Conservation (phyloP, 1,140 invertebrate genomes). For the Portunus trituberculatus region DNA sequence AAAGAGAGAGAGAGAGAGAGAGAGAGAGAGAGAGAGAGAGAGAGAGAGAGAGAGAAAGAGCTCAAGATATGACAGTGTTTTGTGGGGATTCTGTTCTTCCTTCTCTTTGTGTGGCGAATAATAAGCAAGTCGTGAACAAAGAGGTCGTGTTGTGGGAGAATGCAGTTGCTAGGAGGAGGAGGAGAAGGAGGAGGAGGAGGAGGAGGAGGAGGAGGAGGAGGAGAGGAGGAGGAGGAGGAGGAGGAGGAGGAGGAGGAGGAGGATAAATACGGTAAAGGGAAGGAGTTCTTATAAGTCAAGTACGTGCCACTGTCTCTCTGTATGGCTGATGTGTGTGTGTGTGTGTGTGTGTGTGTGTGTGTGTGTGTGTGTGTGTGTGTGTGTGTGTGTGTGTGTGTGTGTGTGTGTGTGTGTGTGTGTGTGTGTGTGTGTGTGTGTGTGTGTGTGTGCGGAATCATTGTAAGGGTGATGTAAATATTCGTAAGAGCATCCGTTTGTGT, state of each 20-base stretch:
- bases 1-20: constrained; percentile 20
- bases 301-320: too few relatives aligned
- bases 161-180: neutral
- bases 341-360: too few relatives aligned
- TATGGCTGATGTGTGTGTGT: too few relatives aligned
- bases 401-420: too few relatives aligned
- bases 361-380: too few relatives aligned
- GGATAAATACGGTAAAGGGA: neutral
- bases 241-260: neutral
- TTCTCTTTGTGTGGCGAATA: neutral
- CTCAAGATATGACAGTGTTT: neutral
- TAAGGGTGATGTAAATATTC: too few relatives aligned
- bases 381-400: too few relatives aligned
- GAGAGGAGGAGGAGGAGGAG: neutral
- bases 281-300: neutral
- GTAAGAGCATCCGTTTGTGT: too few relatives aligned
- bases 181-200: neutral
- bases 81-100: neutral
- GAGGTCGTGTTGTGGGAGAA: neutral
- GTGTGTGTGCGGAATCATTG: too few relatives aligned
- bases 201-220: neutral
- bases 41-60: constrained; percentile 12
- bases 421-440: too few relatives aligned
- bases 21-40: constrained; percentile 18
- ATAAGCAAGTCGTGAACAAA: constrained; percentile 3